A percentile compares a stretch with the other conserved stretches of the same genome.
phyloP scores from a whole-genome alignment of 2,888 invertebrate species.

The Idaea straminata region DNA sequence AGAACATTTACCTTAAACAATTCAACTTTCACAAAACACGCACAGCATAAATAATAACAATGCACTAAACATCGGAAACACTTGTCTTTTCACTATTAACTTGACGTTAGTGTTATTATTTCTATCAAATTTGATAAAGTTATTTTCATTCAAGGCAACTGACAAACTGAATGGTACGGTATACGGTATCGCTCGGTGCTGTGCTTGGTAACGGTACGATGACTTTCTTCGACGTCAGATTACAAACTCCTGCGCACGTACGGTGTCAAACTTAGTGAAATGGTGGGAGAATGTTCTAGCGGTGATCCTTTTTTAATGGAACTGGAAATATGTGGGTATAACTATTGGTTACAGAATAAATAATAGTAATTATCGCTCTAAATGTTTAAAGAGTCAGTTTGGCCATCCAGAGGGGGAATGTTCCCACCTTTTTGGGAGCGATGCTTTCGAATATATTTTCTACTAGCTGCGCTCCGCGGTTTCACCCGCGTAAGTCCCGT shows the following conservation, averaged over 20 bases:
- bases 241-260: constrained; percentile 52
- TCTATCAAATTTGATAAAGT: background rate
- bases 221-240: constrained; percentile 54
- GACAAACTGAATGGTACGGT: constrained; percentile 13
- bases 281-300: constrained; percentile 47
- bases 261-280: constrained; percentile 42
- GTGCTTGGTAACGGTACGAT: constrained; percentile 36
- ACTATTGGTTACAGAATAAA: background rate
- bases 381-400: no score
- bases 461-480: no score
- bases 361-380: no score
- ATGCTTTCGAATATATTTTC: no score
- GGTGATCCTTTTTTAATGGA: constrained; percentile 27
- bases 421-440: no score
- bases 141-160: constrained; percentile 8
- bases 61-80: constrained; percentile 24
- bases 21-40: constrained; percentile 40
- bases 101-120: constrained; percentile 6
- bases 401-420: no score
- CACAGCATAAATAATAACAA: constrained; percentile 32
- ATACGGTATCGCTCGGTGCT: constrained; percentile 17
- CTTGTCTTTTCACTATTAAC: constrained; percentile 10
- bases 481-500: no score
- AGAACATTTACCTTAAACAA: constrained; percentile 32
- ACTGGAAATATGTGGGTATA: constrained; percentile 4